Percentiles rank a stretch among this genome's conserved stretches.
phyloP scores from a whole-genome alignment of 1,140 invertebrate species.

The Leptestheria dahalacensis region DNA sequence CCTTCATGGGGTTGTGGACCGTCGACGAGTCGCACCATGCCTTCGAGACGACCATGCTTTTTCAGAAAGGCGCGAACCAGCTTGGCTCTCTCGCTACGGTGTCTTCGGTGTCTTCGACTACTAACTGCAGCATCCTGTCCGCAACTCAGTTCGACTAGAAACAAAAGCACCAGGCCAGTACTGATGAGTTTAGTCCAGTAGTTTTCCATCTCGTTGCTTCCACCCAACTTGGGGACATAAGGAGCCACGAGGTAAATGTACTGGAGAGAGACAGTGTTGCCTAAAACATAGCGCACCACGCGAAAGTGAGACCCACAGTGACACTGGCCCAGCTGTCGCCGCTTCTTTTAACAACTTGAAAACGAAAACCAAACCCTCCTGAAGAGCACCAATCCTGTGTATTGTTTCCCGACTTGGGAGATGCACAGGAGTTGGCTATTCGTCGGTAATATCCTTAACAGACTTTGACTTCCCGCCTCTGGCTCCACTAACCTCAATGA shows the following conservation, averaged over 20 bases:
- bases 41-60: constrained; percentile 39
- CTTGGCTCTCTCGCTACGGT: constrained; percentile 13
- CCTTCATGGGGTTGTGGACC: constrained; percentile 49
- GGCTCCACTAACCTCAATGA: too few species aligned
- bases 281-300: not conserved
- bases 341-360: not conserved
- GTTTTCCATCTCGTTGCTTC: too few species aligned
- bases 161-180: not conserved
- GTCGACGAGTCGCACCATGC: constrained; percentile 49
- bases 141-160: not conserved
- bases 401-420: too few species aligned
- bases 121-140: not conserved
- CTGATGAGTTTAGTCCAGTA: not conserved
- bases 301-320: not conserved
- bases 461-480: too few species aligned
- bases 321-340: not conserved
- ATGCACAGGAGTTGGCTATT: too few species aligned
- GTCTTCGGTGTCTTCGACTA: constrained; percentile 1
- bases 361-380: not conserved
- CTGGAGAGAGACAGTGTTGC: too few species aligned
- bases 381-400: too few species aligned
- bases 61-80: constrained; percentile 32
- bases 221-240: too few species aligned
- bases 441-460: too few species aligned
- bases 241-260: too few species aligned